phyloP scores from a whole-genome alignment of 2,888 invertebrate species.

The Apamea epomidion region DNA sequence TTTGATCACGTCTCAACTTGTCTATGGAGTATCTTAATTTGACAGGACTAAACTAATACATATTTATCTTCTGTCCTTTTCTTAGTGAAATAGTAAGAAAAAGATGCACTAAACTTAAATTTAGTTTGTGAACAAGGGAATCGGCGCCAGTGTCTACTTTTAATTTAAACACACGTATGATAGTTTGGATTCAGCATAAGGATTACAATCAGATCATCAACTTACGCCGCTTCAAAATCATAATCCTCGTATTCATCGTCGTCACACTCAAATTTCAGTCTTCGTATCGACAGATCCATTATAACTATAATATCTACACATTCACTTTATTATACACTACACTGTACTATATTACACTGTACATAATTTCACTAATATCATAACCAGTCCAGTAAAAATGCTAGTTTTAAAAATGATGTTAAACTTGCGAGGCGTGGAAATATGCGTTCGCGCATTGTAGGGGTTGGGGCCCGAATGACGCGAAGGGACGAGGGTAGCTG shows the following conservation, averaged over 20 bases:
- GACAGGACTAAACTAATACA: too few species aligned
- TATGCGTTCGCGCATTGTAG: constrained; percentile 82
- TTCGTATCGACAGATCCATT: constrained; percentile 86
- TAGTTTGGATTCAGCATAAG: neutral
- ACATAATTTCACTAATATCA: constrained; percentile 71
- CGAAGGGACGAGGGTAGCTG: constrained; percentile 61
- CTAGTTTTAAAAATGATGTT: constrained; percentile 55
- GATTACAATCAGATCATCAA: constrained; percentile 40
- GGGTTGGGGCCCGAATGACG: constrained; percentile 80
- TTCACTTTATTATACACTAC: constrained; percentile 65
- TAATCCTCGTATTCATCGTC: constrained; percentile 81
- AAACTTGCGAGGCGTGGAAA: constrained; percentile 54
- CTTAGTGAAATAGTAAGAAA: too few species aligned
- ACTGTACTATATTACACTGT: constrained; percentile 72
- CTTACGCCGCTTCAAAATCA: constrained; percentile 70
- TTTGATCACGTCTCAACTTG: too few species aligned
- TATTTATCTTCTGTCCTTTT: too few species aligned
- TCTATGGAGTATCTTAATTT: too few species aligned
- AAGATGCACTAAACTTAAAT: too few species aligned
- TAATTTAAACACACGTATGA: neutral
- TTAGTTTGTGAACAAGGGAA: too few species aligned
- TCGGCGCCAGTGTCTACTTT: neutral
- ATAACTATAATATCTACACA: constrained; percentile 67
- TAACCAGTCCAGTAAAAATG: constrained; percentile 70
- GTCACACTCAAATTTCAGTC: constrained; percentile 80